phyloP scores from a whole-genome alignment of 2,797 vertebrate genomes.

The Otus scops region DNA sequence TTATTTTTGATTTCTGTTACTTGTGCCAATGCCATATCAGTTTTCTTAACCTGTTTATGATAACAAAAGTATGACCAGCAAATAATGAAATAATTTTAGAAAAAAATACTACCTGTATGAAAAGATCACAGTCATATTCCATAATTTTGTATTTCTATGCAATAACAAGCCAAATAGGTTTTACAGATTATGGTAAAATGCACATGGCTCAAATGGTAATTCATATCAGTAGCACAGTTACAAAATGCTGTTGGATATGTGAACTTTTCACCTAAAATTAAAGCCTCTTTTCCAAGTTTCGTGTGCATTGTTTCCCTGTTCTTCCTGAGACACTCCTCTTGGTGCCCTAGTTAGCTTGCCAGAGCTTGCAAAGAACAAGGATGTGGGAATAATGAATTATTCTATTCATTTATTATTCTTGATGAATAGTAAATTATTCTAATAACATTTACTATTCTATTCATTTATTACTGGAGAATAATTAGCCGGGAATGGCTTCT shows the following conservation, averaged over 20 bases:
- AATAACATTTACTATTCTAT: constrained; percentile 59
- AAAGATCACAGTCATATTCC: constrained; percentile 28
- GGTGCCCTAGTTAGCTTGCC: constrained; percentile 64
- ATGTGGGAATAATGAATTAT: constrained; percentile 61
- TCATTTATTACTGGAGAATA: constrained; percentile 59
- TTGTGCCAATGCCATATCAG: background rate
- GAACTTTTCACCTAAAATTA: constrained; percentile 70
- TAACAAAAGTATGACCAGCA: constrained; percentile 40
- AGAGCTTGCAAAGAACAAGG: constrained; percentile 49
- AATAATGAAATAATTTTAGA: constrained; percentile 34
- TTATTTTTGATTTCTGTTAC: background rate
- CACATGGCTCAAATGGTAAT: background rate
- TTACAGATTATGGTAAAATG: constrained; percentile 22
- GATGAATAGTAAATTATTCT: constrained; percentile 66
- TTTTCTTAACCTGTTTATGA: background rate
- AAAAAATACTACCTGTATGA: background rate
- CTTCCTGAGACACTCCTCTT: constrained; percentile 45
- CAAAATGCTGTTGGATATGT: constrained; percentile 49
- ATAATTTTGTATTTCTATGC: constrained; percentile 4
- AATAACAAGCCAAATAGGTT: constrained; percentile 6
- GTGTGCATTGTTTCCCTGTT: constrained; percentile 19
- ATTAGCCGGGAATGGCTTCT: constrained; percentile 33
- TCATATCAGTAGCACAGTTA: constrained; percentile 26
- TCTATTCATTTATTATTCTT: constrained; percentile 60
- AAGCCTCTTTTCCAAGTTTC: constrained; percentile 60